Evolutionary conservation across 2,797 vertebrate species (phyloP).

Genomic region (Pseudocheirus occidentalis): DNA sequence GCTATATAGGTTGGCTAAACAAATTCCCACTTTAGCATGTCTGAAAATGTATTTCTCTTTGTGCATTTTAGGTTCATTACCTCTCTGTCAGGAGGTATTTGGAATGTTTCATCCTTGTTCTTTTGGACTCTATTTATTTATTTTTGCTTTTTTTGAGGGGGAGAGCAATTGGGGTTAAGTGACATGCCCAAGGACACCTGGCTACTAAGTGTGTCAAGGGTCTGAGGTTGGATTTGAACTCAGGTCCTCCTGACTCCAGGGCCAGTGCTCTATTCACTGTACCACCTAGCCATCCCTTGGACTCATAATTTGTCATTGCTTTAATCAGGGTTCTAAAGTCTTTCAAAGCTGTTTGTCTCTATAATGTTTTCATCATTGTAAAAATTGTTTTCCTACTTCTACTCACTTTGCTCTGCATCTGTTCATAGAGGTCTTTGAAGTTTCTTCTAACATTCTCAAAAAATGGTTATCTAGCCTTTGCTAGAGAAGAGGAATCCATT

Average conservation of each 20-base stretch:
- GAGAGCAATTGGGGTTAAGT: too few species aligned
- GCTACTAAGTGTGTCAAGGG: too few species aligned
- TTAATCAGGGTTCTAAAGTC: background rate
- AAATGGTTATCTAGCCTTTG: background rate
- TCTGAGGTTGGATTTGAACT: too few species aligned
- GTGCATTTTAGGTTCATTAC: background rate
- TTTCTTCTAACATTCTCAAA: background rate
- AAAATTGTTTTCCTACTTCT: background rate
- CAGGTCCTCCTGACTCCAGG: too few species aligned
- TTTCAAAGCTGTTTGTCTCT: background rate
- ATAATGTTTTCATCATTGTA: background rate
- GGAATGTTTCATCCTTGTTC: background rate
- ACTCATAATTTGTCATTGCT: background rate
- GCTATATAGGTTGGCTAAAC: background rate
- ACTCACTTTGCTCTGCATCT: background rate
- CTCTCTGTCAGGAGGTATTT: background rate
- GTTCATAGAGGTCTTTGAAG: background rate
- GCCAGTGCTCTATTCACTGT: too few species aligned
- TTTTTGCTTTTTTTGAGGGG: too few species aligned
- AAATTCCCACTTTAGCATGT: background rate
- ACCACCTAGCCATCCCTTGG: too few species aligned
- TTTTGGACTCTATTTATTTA: background rate
- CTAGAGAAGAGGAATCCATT: background rate
- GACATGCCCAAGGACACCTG: too few species aligned
- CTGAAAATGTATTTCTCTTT: background rate